Base-by-base conservation (phyloP, 2,113 vertebrate genomes). In the Megatriorchis doriae region DNA sequence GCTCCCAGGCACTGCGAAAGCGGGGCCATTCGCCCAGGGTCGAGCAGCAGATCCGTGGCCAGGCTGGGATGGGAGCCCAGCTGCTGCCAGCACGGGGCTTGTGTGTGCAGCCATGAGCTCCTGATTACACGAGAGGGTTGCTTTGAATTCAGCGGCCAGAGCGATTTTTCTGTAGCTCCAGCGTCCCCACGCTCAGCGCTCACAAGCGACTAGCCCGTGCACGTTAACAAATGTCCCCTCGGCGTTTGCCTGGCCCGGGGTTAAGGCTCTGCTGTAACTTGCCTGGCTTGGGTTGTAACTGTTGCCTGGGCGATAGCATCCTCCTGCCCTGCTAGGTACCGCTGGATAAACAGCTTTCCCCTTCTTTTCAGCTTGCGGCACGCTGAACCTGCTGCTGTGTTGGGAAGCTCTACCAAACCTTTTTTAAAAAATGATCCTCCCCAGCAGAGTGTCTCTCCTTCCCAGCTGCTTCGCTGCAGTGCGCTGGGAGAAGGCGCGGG, bases 151-250 rank as follows among this genome's bases (percentile, higher is more conserved):
- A 67, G 61, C 0, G 4, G 34, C 45, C 2, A 6, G 29, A 55
- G 47, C 0, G 6, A 55, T 29, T 43, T 29, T 78, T 56, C 34
- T 56, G 72, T 31, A 72, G n/a, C 63, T 68, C 42, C 66, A 47
- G 66, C 3, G 4, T 40, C 62, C 38, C 62, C 0, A 1, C 0
- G 3, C 31, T 38, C 63, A 50, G 56, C 0, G 2, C 27, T 73
- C n/a, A 20, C 22, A 16, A n/a, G 58, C 1, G 0, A 32, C 43
- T 21, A 31, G 71, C 5, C 52, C 3, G 0, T 45, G 71, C 62
- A 10, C 0, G 18, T 43, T n/a, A 73, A 47, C 20, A 45, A 47
- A 42, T 4, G 8, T 8, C 58, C 53, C 48, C 67, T 55, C 0
- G 0, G 27, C 42, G 47, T 0, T 79, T 58, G 79, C 52, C 72